Evolutionary conservation across 2,113 vertebrate genomes (phyloP).

Genomic region (Macrotis lagotis): DNA sequence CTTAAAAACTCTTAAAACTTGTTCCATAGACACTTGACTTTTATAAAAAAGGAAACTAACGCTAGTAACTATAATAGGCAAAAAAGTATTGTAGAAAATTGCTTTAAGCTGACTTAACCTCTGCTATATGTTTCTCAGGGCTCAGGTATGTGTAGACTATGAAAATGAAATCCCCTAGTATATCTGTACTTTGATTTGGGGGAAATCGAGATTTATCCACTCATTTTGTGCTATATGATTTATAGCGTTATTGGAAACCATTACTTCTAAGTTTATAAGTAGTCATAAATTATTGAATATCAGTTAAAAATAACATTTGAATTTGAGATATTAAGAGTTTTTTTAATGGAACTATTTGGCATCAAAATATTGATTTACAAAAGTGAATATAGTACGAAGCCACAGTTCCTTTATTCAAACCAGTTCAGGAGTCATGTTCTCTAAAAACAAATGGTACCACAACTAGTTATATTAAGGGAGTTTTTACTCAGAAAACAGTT

Average conservation of each 20-base stretch:
- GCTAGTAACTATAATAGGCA: constrained; percentile 3
- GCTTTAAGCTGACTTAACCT: neutral
- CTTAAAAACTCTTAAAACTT: constrained; percentile 58
- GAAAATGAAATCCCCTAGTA: neutral
- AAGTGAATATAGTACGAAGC: too few species aligned
- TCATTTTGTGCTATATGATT: neutral
- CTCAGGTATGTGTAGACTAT: neutral
- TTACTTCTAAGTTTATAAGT: neutral
- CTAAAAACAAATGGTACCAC: neutral
- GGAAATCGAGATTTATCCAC: neutral
- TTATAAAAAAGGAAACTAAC: constrained; percentile 40
- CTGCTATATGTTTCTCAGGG: neutral
- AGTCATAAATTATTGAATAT: neutral
- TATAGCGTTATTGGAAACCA: neutral
- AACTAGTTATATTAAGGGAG: constrained; percentile 4
- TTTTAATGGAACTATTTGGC: constrained; percentile 19
- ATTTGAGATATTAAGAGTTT: neutral
- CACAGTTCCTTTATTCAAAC: too few species aligned
- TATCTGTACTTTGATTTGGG: neutral
- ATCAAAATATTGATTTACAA: neutral
- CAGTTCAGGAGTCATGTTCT: too few species aligned
- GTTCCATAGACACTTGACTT: constrained; percentile 33
- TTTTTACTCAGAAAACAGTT: neutral
- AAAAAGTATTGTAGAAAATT: constrained; percentile 23
- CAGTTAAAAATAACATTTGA: neutral